Evolutionary conservation across 92 coral and sea anemone genomes (phyloP).

Genomic region (Porites cylindrica): DNA sequence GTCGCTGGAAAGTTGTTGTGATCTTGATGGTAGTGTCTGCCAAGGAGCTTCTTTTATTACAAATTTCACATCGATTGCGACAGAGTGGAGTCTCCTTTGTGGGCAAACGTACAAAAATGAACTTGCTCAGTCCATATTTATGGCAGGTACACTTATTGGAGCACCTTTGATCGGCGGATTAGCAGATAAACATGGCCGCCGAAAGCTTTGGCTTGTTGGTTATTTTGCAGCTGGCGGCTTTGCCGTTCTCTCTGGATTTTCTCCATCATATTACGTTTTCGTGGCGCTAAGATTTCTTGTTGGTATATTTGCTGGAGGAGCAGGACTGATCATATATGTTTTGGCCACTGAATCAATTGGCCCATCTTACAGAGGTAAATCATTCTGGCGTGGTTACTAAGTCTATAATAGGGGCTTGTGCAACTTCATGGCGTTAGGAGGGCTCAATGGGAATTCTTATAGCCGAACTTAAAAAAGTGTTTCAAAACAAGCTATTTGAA

Average conservation of each 20-base stretch:
- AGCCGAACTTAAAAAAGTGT: no score
- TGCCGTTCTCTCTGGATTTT: slow-evolving; percentile 79
- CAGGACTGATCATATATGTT: slow-evolving; percentile 75
- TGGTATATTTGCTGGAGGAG: slow-evolving; percentile 86
- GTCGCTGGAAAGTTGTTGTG: slow-evolving; percentile 47
- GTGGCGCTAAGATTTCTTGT: slow-evolving; percentile 72
- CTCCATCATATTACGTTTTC: slow-evolving; percentile 78
- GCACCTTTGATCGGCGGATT: slow-evolving; percentile 73
- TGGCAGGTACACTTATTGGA: slow-evolving; percentile 87
- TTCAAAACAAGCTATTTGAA: no score
- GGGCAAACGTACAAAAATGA: slow-evolving; percentile 83
- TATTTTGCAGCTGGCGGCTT: slow-evolving; percentile 50
- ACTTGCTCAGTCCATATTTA: slow-evolving; percentile 83
- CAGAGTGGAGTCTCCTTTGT: slow-evolving; percentile 93
- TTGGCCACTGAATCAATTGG: slow-evolving; percentile 89
- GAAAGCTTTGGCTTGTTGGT: slow-evolving; percentile 64
- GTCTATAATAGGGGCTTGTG: background rate
- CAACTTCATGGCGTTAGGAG: no score
- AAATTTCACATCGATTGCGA: slow-evolving; percentile 88
- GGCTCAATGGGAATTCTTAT: no score
- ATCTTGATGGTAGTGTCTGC: slow-evolving; percentile 65
- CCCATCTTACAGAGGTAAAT: slow-evolving; percentile 83
- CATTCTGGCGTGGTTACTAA: background rate
- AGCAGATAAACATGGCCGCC: slow-evolving; percentile 86
- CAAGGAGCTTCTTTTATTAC: slow-evolving; percentile 65